phyloP scores from a whole-genome alignment of 2,113 vertebrate genomes.

The Macrotis lagotis region DNA sequence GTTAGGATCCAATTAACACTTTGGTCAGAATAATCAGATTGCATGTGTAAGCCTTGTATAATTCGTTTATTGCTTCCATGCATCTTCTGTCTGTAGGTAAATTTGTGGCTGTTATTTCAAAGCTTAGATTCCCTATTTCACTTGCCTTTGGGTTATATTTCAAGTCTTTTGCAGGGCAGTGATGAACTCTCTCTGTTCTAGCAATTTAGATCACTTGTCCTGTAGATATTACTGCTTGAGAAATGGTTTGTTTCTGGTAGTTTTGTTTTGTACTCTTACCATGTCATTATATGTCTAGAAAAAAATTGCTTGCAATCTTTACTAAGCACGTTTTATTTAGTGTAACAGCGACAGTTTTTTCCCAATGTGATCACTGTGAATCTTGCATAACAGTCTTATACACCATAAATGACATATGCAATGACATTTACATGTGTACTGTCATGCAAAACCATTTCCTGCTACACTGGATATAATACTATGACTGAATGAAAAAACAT shows the following conservation, averaged over 20 bases:
- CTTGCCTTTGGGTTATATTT: conserved; percentile 94
- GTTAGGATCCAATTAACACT: conserved; percentile 99
- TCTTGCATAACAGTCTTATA: conserved; percentile 80
- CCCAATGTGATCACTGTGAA: conserved; percentile 78
- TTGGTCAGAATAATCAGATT: conserved; percentile 99
- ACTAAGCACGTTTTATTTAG: conserved; percentile 85
- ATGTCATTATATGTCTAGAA: conserved; percentile 83
- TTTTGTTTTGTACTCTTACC: conserved; percentile 88
- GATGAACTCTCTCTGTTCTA: conserved; percentile 91
- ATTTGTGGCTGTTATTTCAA: conserved; percentile 98
- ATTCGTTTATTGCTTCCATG: conserved; percentile 98
- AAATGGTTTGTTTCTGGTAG: conserved; percentile 91
- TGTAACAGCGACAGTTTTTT: conserved; percentile 81
- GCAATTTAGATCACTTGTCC: conserved; percentile 94
- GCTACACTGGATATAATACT: conserved; percentile 85
- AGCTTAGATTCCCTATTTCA: conserved; percentile 89
- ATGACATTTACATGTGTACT: conserved; percentile 93
- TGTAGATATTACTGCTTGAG: conserved; percentile 89
- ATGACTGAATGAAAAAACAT: conserved; percentile 77
- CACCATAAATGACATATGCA: conserved; percentile 87
- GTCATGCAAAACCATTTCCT: conserved; percentile 89
- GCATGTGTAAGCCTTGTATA: conserved; percentile 96
- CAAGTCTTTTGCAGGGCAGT: conserved; percentile 91
- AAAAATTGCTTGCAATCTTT: conserved; percentile 87
- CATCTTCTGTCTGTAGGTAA: conserved; percentile 99